These are phyloP conservation scores for Phainopepla nitens DNA, from an alignment of 2,113 vertebrate genomes.

Conservation along the genomic window DNA sequence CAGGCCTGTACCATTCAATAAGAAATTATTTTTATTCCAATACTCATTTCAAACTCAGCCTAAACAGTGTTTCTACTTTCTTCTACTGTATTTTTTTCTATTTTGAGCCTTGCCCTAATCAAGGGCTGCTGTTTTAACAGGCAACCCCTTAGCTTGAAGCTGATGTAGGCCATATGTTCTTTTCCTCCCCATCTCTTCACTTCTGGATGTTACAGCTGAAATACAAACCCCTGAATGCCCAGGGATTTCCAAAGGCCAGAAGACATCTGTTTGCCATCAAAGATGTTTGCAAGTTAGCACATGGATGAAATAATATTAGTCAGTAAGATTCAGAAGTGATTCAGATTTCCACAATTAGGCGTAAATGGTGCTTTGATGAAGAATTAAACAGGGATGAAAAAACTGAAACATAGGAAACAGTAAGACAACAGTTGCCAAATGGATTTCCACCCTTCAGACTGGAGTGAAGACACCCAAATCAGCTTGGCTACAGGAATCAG, in stretches of 20 bases:
- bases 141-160: background rate
- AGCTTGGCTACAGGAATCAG: background rate
- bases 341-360: background rate
- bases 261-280: background rate
- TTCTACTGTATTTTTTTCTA: background rate
- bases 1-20: background rate
- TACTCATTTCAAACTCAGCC: background rate
- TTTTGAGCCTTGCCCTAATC: background rate
- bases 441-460: background rate
- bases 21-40: background rate
- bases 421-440: background rate
- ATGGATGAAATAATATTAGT: background rate
- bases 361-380: background rate
- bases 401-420: fast-evolving
- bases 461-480: background rate
- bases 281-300: background rate
- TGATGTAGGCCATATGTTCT: background rate
- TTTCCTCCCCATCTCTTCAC: background rate
- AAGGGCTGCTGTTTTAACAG: background rate
- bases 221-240: background rate
- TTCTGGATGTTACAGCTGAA: background rate
- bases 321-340: background rate
- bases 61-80: background rate
- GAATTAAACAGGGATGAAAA: background rate
- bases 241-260: background rate